Conservation (phyloP, 2,888 invertebrate genomes). For the Rhagonycha lutea region DNA sequence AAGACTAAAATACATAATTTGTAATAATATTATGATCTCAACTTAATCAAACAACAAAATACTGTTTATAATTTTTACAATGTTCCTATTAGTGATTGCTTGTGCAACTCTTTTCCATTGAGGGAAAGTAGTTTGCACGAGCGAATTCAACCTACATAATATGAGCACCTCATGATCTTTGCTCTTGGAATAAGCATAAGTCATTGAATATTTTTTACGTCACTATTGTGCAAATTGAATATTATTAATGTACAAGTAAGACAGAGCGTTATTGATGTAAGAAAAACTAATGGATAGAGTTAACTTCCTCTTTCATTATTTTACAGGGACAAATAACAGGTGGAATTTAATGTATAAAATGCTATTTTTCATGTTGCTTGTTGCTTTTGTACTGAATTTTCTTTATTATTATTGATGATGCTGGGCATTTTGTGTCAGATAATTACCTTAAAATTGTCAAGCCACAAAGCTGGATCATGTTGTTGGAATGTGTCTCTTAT, state of each 20-base stretch:
- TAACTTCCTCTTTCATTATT: not conserved
- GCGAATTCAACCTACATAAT: constrained; percentile 29
- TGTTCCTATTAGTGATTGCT: constrained; percentile 1
- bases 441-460: not conserved
- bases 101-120: constrained; percentile 23
- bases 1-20: constrained; percentile 14
- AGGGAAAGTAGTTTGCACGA: constrained; percentile 31
- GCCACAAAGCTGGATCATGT: constrained; percentile 2
- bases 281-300: not conserved
- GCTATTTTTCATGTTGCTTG: not conserved
- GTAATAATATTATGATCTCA: constrained; percentile 23
- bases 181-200: not conserved
- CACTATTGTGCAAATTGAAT: not conserved
- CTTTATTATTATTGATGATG: not conserved
- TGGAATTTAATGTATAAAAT: constrained; percentile 6
- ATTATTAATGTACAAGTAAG: not conserved
- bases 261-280: not conserved
- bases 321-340: constrained; percentile 15
- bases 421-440: not conserved
- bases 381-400: not conserved
- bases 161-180: constrained; percentile 3
- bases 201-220: not conserved
- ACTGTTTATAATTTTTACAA: constrained; percentile 4
- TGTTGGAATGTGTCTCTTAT: constrained; percentile 11
- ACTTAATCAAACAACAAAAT: constrained; percentile 8